phyloP scores from a whole-genome alignment of 2,797 vertebrate species.

The Graptemys geographica region DNA sequence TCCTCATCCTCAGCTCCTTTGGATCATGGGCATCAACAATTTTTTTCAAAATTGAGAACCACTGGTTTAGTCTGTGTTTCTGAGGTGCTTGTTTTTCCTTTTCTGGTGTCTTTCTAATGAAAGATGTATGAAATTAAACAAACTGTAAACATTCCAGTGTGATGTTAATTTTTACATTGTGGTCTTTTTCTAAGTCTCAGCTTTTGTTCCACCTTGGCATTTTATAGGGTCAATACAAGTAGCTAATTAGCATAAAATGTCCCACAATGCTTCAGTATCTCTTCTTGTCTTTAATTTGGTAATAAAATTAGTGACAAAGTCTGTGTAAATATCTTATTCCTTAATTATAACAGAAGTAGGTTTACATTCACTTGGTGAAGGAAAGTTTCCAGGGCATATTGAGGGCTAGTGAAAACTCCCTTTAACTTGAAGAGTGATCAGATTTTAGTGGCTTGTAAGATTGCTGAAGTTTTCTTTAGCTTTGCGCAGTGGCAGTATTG shows the following conservation, averaged over 20 bases:
- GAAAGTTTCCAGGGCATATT: neutral
- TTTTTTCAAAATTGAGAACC: too few relatives aligned
- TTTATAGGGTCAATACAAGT: neutral
- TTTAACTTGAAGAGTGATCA: neutral
- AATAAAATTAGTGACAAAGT: neutral
- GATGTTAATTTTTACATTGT: too few relatives aligned
- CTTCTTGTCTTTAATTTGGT: neutral
- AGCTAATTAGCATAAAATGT: neutral
- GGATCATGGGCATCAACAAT: too few relatives aligned
- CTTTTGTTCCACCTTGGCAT: neutral
- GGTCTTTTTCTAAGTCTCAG: too few relatives aligned
- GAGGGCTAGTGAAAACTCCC: neutral
- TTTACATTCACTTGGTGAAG: neutral
- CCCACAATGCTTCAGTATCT: neutral
- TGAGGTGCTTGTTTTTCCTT: too few relatives aligned
- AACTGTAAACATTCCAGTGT: too few relatives aligned
- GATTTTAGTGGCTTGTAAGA: too few relatives aligned
- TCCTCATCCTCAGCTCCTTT: too few relatives aligned
- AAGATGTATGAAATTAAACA: too few relatives aligned
- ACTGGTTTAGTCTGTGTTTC: too few relatives aligned
- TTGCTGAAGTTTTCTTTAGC: rapidly evolving
- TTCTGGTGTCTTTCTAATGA: too few relatives aligned
- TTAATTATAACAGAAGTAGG: neutral
- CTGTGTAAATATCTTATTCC: neutral
- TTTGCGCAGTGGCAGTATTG: conserved; percentile 83